Base-by-base conservation (phyloP, 2,888 invertebrate species). In the Rapana venosa region DNA sequence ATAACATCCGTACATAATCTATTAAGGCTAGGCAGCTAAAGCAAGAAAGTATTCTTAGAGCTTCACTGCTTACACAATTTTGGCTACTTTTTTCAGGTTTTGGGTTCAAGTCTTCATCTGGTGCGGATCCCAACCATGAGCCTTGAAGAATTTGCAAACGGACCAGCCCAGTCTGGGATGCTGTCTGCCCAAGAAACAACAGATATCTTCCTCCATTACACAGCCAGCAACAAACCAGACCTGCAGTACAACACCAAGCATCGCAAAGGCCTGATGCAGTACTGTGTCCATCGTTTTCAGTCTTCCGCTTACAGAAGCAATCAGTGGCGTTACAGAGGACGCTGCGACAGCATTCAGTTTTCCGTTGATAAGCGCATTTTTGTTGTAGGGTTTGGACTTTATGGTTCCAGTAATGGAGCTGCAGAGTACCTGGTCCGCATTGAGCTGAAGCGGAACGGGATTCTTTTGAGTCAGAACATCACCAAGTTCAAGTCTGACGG, bases 261-360 rank as follows among this genome's bases (percentile, higher is more conserved):
- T 22, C 97, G 99, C 93, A 97, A 98, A 92, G 99, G 99, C 93
- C 97, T 99, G 30, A 98, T 98, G 96, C 98, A 98, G 92, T 98
- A 98, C 97, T 98, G 98, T 88, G 99, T 99, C 95, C 99, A 98
- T 96, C 97, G 99, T 96, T 99, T 99, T 96, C 98, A 98, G 96
- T 99, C 99, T 20, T 98, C 98, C 95, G 99, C 99, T 8, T 99
- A 99, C 96, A 97, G 99, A 93, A 98, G 98, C 94, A 99, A 99
- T 95, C 99, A 99, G 96, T 99, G 99, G 99, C 97, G 99, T 90
- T 99, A 99, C 96, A 97, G 99, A 93, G 99, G 99, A 0, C 97
- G 99, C 89, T 99, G 99, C 96, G 99, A 99, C 96, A 98, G 98
- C 90, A 99, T 99, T 96, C 99, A 99, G 96, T 99, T 99, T 96